These are phyloP conservation scores for Lochmaea crataegi DNA, from an alignment of 2,888 invertebrate species.

Conservation along the genomic window DNA sequence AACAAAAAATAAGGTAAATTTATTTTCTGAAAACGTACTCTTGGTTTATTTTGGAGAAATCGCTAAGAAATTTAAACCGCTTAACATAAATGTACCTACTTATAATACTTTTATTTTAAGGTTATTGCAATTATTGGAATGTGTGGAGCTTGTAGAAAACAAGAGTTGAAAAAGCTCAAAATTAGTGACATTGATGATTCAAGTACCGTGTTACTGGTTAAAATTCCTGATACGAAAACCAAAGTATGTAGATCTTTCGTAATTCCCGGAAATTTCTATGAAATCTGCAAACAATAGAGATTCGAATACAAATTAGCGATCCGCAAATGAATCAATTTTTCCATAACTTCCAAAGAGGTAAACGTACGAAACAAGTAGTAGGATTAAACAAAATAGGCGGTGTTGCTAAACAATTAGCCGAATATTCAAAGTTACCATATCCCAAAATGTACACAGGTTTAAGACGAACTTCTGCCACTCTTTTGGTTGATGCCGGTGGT, in stretches of 20 bases:
- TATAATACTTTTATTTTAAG: no score
- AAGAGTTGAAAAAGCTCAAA: no score
- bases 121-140: no score
- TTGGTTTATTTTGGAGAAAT: no score
- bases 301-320: no score
- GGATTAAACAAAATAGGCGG: slow-evolving; percentile 1
- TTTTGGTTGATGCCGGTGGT: background rate
- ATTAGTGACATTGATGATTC: no score
- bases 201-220: no score
- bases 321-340: background rate
- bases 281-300: background rate
- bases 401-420: background rate
- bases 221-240: background rate
- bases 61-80: no score
- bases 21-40: no score
- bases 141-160: no score
- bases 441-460: background rate
- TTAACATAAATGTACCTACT: no score
- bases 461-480: background rate
- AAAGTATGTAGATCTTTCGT: background rate
- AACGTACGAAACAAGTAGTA: background rate
- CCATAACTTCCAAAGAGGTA: background rate
- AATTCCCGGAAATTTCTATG: background rate
- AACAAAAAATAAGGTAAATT: no score
- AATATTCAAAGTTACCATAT: background rate